Conservation (phyloP, 1,140 invertebrate species). For the Drosophila aff. region DNA sequence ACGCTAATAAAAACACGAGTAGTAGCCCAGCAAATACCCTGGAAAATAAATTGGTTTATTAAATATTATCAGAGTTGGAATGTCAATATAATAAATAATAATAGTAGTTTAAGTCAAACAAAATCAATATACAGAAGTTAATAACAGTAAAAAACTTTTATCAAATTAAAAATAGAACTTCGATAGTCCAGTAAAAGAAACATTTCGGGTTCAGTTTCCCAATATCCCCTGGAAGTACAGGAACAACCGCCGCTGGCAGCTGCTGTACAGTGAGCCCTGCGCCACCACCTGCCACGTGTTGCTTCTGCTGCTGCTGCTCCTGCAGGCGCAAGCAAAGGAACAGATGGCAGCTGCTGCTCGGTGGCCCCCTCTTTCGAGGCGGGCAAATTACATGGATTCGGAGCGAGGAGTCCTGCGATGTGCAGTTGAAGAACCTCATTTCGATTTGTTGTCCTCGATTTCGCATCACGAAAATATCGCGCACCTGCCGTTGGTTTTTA, state of each 20-base stretch:
- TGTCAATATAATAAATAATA: no score
- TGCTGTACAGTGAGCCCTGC: slow-evolving; percentile 19
- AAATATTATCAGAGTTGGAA: background rate
- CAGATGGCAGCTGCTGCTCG: slow-evolving; percentile 29
- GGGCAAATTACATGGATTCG: slow-evolving; percentile 70
- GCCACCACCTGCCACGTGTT: slow-evolving; percentile 71
- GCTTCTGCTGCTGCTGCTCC: slow-evolving; percentile 13
- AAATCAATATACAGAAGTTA: no score
- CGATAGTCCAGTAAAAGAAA: no score
- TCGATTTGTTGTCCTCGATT: slow-evolving; percentile 65
- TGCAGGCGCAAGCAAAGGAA: slow-evolving; percentile 27
- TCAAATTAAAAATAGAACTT: background rate
- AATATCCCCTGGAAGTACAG: background rate
- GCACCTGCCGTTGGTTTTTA: slow-evolving; percentile 63
- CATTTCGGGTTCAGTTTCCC: no score
- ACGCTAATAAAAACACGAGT: slow-evolving; percentile 4
- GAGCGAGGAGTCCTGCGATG: slow-evolving; percentile 52
- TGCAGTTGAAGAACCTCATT: slow-evolving; percentile 61
- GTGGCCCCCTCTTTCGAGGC: slow-evolving; percentile 12
- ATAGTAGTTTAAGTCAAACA: no score
- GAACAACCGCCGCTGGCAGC: slow-evolving; percentile 9
- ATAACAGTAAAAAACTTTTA: background rate
- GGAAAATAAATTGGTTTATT: background rate
- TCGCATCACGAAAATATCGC: slow-evolving; percentile 66
- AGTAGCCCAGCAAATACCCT: background rate